Evolutionary conservation across 2,888 invertebrate species (phyloP).

Genomic region (Timandra comae): DNA sequence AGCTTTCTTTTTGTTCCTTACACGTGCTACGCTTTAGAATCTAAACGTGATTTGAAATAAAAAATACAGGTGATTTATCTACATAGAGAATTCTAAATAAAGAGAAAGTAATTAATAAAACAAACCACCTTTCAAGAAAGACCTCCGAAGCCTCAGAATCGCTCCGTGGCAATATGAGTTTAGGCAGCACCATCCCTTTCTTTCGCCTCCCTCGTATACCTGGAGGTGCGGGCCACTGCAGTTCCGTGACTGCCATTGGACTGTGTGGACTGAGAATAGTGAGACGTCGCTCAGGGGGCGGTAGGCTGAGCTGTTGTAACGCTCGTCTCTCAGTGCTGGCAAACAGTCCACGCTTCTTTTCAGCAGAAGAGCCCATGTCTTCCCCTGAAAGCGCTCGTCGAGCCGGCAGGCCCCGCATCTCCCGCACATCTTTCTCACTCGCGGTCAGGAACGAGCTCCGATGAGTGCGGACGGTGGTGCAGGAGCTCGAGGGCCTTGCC

Average conservation of each 20-base stretch:
- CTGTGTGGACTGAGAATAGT: slow-evolving; percentile 89
- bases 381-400: slow-evolving; percentile 80
- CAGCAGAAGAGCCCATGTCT: slow-evolving; percentile 78
- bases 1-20: slow-evolving; percentile 19
- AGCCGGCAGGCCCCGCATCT: slow-evolving; percentile 79
- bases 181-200: slow-evolving; percentile 84
- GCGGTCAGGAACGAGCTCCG: slow-evolving; percentile 80
- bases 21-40: too few species aligned
- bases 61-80: background rate
- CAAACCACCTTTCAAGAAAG: slow-evolving; percentile 77
- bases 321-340: slow-evolving; percentile 80
- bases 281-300: slow-evolving; percentile 81
- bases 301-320: slow-evolving; percentile 82
- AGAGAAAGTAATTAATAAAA: slow-evolving; percentile 19
- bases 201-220: slow-evolving; percentile 80
- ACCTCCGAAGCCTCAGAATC: slow-evolving; percentile 84
- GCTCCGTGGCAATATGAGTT: slow-evolving; percentile 84
- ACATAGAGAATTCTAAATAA: background rate
- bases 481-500: slow-evolving; percentile 71
- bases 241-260: slow-evolving; percentile 82
- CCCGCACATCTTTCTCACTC: slow-evolving; percentile 81
- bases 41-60: too few species aligned
- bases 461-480: slow-evolving; percentile 68
- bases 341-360: slow-evolving; percentile 81
- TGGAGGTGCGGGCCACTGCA: slow-evolving; percentile 78